Evolutionary conservation across 2,797 vertebrate species (phyloP), one percentile per base, ranked within the genome.

Genomic region (Serranus cabrilla): DNA sequence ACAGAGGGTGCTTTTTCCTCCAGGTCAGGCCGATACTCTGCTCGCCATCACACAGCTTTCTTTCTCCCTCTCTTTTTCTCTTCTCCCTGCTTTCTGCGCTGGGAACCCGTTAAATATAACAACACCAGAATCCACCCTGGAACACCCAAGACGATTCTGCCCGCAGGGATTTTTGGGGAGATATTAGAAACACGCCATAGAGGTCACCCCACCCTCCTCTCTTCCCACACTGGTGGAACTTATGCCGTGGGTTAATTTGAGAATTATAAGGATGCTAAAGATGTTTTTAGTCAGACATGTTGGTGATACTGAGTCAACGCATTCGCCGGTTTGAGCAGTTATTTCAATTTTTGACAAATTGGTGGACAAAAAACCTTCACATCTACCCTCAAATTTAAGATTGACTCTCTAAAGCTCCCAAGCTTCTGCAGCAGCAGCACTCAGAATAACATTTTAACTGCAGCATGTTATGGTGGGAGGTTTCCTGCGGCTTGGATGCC

Each of bases 31-130:
- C n/a, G 59, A 77, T 71, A 61, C 74, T 76, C 85, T 74, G 66
- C 65, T 82, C 68, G 16, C 70, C 78, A 54, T 84, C 83, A 78
- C 76, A 63, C 71, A 68, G 63, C 86, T 82, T 73, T 95, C 93
- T 95, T 93, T 92, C 92, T 89, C 89, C 90, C 91, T 93, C 92
- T 93, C 90, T 90, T 71, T 67, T 90, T 83, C 87, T 93, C 90
- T 45, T 77, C 63, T 89, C 70, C 59, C 67, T 74, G 74, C 69
- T 71, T 78, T 82, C 65, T 78, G 81, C 11, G 43, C 86, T 90
- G 92, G 96, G 96, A 96, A 97, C 94, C 94, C 78, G 89, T 94
- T 96, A 94, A 93, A 95, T 95, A 96, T 95, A 96, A 96, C 96
- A 93, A 95, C 94, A 95, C 92, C 87, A 90, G 91, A 95, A 86